Percentiles rank a stretch among this genome's conserved stretches.
These are phyloP conservation scores for Pleuronectes platessa DNA, from an alignment of 2,113 vertebrate genomes.

Conservation along the genomic window DNA sequence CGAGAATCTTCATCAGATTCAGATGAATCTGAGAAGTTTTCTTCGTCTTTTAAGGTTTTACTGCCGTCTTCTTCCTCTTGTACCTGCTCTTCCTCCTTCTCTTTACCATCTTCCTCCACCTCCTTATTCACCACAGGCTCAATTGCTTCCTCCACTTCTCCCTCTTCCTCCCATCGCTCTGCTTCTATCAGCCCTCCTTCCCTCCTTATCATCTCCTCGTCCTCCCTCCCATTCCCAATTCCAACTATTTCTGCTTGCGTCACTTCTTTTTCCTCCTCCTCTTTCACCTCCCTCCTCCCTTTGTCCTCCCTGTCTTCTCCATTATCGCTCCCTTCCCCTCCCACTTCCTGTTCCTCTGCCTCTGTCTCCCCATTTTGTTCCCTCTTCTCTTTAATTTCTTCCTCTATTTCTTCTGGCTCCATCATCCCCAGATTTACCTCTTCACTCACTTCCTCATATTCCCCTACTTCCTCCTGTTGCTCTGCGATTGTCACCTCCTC, in stretches of 20 bases:
- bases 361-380: neutral
- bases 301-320: neutral
- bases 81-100: neutral
- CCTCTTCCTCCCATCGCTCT: neutral
- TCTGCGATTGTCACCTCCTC: no score
- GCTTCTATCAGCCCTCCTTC: neutral
- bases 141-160: neutral
- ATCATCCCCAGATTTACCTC: no score
- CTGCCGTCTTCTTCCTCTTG: neutral
- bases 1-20: constrained; percentile 2
- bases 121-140: no score
- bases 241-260: neutral
- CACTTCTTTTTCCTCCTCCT: neutral
- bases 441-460: no score
- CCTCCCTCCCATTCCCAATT: neutral
- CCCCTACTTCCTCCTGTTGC: no score
- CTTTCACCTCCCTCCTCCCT: neutral
- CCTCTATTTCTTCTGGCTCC: no score
- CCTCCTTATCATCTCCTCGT: neutral
- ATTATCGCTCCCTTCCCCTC: neutral
- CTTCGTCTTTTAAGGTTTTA: neutral
- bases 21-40: neutral
- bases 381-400: no score
- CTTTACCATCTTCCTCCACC: neutral
- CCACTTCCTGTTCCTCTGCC: neutral